These are phyloP conservation scores for Drosophila peninsularis DNA, from an alignment of 2,888 invertebrate genomes.

Conservation along the genomic window DNA sequence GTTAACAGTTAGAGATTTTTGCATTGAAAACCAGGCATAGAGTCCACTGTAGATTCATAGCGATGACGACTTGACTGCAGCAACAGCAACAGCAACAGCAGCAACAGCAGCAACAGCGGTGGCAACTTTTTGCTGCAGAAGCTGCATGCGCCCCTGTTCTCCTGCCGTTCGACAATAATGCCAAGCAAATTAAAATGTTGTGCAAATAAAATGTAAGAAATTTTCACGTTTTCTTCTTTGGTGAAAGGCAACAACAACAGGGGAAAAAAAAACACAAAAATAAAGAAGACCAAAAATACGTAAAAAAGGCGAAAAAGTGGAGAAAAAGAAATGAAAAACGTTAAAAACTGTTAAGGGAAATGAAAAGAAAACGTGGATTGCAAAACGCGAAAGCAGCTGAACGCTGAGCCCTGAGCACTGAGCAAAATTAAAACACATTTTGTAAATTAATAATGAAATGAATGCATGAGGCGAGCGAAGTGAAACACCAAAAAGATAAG, in stretches of 20 bases:
- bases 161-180: constrained; percentile 35
- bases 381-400: constrained; percentile 18
- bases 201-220: constrained; percentile 61
- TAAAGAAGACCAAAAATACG: not conserved
- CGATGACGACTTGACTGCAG: constrained; percentile 35
- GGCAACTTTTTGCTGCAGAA: constrained; percentile 21
- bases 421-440: constrained; percentile 49
- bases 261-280: constrained; percentile 2
- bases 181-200: constrained; percentile 63
- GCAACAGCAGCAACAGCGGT: constrained; percentile 17
- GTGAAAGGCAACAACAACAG: constrained; percentile 27
- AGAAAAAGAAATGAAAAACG: constrained; percentile 8
- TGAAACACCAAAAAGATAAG: constrained; percentile 10
- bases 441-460: constrained; percentile 63
- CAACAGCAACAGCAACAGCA: constrained; percentile 7
- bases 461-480: constrained; percentile 29
- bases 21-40: not conserved
- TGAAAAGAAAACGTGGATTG: constrained; percentile 29
- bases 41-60: not conserved
- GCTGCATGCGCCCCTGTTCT: constrained; percentile 7
- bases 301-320: not conserved
- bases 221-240: constrained; percentile 42
- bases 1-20: not conserved
- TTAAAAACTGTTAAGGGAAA: constrained; percentile 36
- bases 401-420: constrained; percentile 25